Evolutionary conservation across 2,797 vertebrate species (phyloP), one percentile per base, ranked within the genome.

Genomic region (Acanthis flammea): DNA sequence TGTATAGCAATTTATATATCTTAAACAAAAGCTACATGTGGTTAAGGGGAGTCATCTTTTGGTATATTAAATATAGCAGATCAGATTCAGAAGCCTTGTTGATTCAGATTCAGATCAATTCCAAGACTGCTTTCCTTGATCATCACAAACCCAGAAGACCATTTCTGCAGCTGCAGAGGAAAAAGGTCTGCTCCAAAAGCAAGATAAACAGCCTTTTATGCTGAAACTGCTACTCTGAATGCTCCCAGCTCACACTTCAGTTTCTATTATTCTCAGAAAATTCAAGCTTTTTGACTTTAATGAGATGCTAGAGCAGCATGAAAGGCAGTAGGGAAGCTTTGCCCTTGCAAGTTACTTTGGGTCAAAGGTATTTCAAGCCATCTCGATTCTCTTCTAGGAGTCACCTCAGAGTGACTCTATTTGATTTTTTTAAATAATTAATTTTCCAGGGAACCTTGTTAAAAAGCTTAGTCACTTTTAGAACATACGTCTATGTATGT

Each of bases 351-450:
- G 76, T 62, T 41, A 47, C 55, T 75, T 86, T 41, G 62, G 62
- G 77, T 93, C 83, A 95, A 92, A 94, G 84, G 80, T 94, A 92
- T 79, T 93, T 92, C 58, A 66, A 93, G 60, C 31, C 41, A 21
- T 81, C 83, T 76, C 1, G 0, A 21, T 70, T 91, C 67, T 70
- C 66, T 84, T 83, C 80, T 78, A 81, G 24, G 44, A 54, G 75
- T 48, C 74, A 86, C 63, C 92, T 94, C 71, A 79, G 91, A 93
- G 74, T 94, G 74, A 75, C 41, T 71, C 75, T 33, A 51, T 65
- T 68, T 81, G 74, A 84, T 93, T 95, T 81, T 87, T 62, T 53
- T n/a, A 45, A 93, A 84, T 92, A 68, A 94, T 86, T 90, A 35
- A 78, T 95, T 86, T 88, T 90, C 27, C 30, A 83, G 44, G 86